Evolutionary conservation across 2,797 vertebrate species (phyloP), one percentile per base, ranked within the genome.

Genomic region (Chlorospingus semifuscus): DNA sequence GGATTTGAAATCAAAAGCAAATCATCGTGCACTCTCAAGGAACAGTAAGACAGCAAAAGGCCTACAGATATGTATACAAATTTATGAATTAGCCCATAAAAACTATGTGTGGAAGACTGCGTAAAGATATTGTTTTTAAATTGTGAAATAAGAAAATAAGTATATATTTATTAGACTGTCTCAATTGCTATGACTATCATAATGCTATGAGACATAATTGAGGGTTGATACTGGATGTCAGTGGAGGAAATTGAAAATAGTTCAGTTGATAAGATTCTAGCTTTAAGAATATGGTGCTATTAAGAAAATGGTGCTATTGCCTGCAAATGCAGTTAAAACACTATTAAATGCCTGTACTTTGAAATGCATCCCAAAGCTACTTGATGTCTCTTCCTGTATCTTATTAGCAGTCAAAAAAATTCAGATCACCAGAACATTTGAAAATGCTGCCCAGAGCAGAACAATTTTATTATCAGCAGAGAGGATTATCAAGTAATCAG

Each of bases 241-340:
- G 46, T 12, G 8, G 63, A 92, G 56, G 39, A 94, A 95, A 88
- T 32, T 95, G 69, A 96, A 94, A 94, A 94, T 20, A 86, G 57
- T 39, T 61, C 80, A 80, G 65, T 29, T 93, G 36, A 87, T 85
- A 89, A 65, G 26, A 72, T 89, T 74, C 44, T 93, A 83, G 32
- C 60, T 92, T 89, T 91, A 93, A 94, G 27, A 53, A 70, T 78
- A 70, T 22, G 32, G 12, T 74, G 68, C 61, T 79, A 92, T 91
- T 93, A 90, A 88, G 87, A 87, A 89, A 93, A 92, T 78, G n/a
- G 30, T 79, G 21, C 44, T 89, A 89, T 92, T 93, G 76, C 74
- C 68, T 83, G 46, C 42, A 94, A 94, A 93, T 46, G 34, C 78
- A 90, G 80, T 94, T 93, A 90, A 92, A 87, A 64, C 14, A 15